These are phyloP conservation scores for Elephantulus edwardii DNA, from an alignment of 2,113 vertebrate species.

Conservation along the genomic window DNA sequence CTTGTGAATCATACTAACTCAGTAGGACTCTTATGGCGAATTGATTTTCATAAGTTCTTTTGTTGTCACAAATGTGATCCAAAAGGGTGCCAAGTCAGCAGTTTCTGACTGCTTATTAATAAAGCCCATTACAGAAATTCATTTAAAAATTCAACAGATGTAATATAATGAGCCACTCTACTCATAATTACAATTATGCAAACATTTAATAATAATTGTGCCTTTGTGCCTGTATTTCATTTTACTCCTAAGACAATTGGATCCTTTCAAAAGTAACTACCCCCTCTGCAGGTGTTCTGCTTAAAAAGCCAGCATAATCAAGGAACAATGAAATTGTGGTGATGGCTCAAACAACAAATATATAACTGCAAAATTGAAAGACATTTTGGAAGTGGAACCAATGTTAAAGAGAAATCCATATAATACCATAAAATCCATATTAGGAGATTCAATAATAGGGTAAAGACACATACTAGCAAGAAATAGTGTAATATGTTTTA, in stretches of 20 bases:
- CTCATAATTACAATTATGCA: conserved; percentile 86
- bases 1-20: conserved; percentile 84
- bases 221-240: conserved; percentile 79
- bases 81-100: conserved; percentile 86
- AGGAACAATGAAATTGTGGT: conserved; percentile 73
- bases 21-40: conserved; percentile 79
- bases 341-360: conserved; percentile 72
- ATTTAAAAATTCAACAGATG: conserved; percentile 84
- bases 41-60: conserved; percentile 87
- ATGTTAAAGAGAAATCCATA: conserved; percentile 29
- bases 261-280: conserved; percentile 79
- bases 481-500: conserved; percentile 57
- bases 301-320: conserved; percentile 75
- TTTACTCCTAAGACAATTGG: conserved; percentile 79
- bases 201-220: conserved; percentile 86
- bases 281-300: conserved; percentile 79
- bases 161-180: conserved; percentile 84
- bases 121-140: conserved; percentile 79
- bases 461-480: conserved; percentile 46
- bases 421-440: conserved; percentile 73
- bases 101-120: conserved; percentile 84
- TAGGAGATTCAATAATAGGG: conserved; percentile 53
- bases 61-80: conserved; percentile 83
- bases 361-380: conserved; percentile 73
- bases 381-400: conserved; percentile 24